phyloP scores from a whole-genome alignment of 2,888 invertebrate genomes.

The Drosophila stalkeri region DNA sequence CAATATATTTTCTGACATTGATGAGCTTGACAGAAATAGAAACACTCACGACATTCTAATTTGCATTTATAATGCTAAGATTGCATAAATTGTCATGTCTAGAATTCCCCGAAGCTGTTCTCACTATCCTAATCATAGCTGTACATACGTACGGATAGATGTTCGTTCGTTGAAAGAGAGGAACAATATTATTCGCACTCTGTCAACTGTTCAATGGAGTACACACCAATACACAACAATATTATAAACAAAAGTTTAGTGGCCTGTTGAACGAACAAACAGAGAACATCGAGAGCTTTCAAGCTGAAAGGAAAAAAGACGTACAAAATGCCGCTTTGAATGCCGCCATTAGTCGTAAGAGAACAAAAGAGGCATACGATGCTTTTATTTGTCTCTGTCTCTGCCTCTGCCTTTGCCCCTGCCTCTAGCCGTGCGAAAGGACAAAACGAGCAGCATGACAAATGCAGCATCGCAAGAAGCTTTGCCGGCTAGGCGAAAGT shows the following conservation, averaged over 20 bases:
- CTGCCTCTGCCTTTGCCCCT: not conserved
- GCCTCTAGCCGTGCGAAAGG: not conserved
- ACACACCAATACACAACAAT: constrained; percentile 28
- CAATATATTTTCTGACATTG: not conserved
- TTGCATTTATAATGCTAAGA: constrained; percentile 8
- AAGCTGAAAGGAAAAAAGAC: constrained; percentile 25
- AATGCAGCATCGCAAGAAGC: constrained; percentile 10
- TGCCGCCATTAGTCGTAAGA: constrained; percentile 3
- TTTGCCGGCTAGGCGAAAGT: not conserved
- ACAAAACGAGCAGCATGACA: constrained; percentile 16
- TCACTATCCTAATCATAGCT: not conserved
- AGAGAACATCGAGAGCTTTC: constrained; percentile 49
- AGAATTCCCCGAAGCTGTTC: not conserved
- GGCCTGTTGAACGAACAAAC: constrained; percentile 78
- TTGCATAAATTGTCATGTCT: constrained; percentile 3
- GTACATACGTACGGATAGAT: not conserved
- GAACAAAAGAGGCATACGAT: constrained; percentile 16
- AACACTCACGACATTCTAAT: constrained; percentile 2
- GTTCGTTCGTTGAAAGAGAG: constrained; percentile 15
- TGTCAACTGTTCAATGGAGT: constrained; percentile 63
- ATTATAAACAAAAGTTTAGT: constrained; percentile 62
- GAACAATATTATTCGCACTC: constrained; percentile 32
- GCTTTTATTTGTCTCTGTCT: not conserved
- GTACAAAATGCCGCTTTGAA: constrained; percentile 19
- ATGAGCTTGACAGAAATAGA: not conserved